A percentile compares a stretch with the other conserved stretches of the same genome.
Conservation (phyloP, 1,140 invertebrate genomes). For the Brachionus manjavacas region DNA sequence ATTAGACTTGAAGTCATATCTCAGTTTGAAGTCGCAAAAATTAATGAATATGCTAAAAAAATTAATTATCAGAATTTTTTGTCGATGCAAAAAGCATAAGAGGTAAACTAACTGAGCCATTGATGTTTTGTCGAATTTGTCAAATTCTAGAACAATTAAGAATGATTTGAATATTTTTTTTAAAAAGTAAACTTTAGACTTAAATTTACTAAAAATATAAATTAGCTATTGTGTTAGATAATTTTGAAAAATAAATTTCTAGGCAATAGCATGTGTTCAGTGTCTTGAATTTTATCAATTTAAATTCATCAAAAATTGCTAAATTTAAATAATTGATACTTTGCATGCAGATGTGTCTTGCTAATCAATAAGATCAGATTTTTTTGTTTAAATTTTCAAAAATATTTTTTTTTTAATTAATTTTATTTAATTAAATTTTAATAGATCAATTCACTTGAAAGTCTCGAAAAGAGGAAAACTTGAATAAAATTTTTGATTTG, state of each 20-base stretch:
- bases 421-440: not conserved
- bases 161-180: no score
- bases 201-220: no score
- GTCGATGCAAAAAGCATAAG: not conserved
- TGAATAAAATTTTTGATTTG: not conserved
- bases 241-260: not conserved
- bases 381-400: not conserved
- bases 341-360: not conserved
- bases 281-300: not conserved
- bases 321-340: not conserved
- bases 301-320: not conserved
- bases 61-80: not conserved
- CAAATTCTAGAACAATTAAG: not conserved
- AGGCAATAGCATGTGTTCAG: not conserved
- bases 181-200: no score
- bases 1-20: not conserved
- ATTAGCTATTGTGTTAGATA: not conserved
- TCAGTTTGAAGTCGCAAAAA: not conserved
- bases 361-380: not conserved
- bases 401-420: not conserved
- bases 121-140: not conserved
- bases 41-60: not conserved
- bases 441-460: not conserved
- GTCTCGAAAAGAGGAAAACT: not conserved
- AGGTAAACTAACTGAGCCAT: not conserved